phyloP scores from a whole-genome alignment of 2,113 vertebrate genomes.

The Tyrannus savana region DNA sequence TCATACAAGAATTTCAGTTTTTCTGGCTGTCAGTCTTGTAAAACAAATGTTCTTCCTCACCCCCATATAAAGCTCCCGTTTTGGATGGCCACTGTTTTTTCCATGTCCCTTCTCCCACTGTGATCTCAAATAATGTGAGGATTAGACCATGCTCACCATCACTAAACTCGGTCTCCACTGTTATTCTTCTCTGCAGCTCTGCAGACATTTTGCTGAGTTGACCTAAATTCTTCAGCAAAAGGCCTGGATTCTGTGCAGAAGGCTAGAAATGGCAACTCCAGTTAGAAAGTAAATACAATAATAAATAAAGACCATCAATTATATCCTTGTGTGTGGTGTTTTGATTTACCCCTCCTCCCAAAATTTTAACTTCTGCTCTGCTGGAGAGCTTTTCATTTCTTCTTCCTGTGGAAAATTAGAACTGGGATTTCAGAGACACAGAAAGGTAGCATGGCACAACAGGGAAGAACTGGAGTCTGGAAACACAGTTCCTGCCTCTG shows the following conservation, averaged over 20 bases:
- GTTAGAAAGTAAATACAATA: not conserved
- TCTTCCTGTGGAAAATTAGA: not conserved
- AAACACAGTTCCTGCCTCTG: not conserved
- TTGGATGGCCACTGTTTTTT: not conserved
- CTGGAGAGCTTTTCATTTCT: not conserved
- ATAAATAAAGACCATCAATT: conserved; percentile 16
- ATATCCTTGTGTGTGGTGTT: not conserved
- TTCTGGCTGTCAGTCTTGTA: not conserved
- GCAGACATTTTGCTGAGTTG: not conserved
- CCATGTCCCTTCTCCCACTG: not conserved
- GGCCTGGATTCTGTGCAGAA: not conserved
- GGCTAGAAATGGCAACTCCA: not conserved
- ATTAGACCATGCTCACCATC: not conserved
- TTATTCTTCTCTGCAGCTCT: not conserved
- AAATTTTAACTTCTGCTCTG: not conserved
- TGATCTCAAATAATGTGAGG: not conserved
- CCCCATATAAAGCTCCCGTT: not conserved
- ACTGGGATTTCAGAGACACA: not conserved
- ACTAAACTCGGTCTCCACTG: not conserved
- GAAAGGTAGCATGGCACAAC: accelerated
- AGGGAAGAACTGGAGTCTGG: not conserved
- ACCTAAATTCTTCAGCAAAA: conserved; percentile 21
- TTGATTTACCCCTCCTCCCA: not conserved
- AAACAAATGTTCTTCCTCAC: not conserved
- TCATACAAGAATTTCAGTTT: not conserved